Evolutionary conservation across 2,113 vertebrate genomes (phyloP).

Genomic region (Sarotherodon lohbergeri): DNA sequence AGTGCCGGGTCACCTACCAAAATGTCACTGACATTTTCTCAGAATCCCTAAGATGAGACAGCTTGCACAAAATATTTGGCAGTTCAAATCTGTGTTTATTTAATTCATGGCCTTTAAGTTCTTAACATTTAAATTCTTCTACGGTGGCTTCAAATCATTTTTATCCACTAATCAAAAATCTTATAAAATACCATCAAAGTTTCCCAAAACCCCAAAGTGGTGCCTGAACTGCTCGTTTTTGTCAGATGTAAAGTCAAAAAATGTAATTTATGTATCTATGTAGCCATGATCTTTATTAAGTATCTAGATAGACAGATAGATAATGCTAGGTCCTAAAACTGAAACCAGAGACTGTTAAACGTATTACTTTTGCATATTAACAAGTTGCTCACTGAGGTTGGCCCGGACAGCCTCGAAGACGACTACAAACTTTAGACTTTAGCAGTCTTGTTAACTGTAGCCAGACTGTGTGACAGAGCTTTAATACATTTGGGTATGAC

Average conservation of each 20-base stretch:
- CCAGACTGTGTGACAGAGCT: not conserved
- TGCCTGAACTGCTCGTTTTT: not conserved
- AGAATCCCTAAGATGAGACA: not conserved
- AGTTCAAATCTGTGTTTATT: not conserved
- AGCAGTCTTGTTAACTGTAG: not conserved
- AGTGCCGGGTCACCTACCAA: not conserved
- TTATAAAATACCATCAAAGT: not conserved
- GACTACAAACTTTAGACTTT: not conserved
- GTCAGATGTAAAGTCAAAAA: not conserved
- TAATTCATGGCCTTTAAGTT: not conserved
- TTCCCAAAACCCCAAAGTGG: not conserved
- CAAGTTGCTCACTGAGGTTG: not conserved
- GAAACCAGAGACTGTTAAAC: not conserved
- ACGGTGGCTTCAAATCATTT: not conserved
- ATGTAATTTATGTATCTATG: not conserved
- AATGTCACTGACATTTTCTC: not conserved
- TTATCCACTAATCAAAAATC: not conserved
- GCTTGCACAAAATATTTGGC: not conserved
- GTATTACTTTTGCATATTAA: not conserved
- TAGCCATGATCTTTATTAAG: not conserved
- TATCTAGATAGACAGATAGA: accelerated
- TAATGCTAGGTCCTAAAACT: not conserved
- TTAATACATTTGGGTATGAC: not conserved
- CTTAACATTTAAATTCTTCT: not conserved
- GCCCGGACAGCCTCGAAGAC: accelerated